phyloP scores from a whole-genome alignment of 92 coral and sea anemone genomes.

The Montipora capitata region DNA sequence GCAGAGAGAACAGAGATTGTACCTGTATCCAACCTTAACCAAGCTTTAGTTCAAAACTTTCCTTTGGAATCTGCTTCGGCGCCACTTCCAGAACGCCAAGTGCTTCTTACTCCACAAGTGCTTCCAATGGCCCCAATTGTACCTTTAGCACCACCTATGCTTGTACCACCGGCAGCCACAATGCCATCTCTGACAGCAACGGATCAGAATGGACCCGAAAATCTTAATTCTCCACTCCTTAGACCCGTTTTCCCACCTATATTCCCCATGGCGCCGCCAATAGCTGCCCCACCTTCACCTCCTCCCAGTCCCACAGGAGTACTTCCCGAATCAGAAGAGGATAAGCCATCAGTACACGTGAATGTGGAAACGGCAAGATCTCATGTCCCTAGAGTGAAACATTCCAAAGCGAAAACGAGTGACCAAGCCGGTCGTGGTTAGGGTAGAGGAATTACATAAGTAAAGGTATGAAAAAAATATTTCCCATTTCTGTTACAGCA shows the following conservation, averaged over 20 bases:
- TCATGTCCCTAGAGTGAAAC: constrained; percentile 75
- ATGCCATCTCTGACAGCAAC: constrained; percentile 5
- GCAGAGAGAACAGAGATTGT: constrained; percentile 16
- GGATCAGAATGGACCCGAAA: neutral
- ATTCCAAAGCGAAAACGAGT: constrained; percentile 6
- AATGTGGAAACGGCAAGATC: constrained; percentile 97
- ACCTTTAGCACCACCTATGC: constrained; percentile 47
- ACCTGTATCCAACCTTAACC: constrained; percentile 24
- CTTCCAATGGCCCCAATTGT: constrained; percentile 61
- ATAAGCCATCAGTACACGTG: constrained; percentile 94
- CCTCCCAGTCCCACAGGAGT: constrained; percentile 22
- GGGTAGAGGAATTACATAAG: constrained; percentile 15
- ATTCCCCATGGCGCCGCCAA: constrained; percentile 38
- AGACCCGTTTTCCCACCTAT: constrained; percentile 26
- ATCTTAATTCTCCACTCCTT: constrained; percentile 24
- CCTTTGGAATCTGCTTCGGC: constrained; percentile 34
- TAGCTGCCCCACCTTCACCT: constrained; percentile 38
- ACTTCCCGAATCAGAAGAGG: constrained; percentile 69
- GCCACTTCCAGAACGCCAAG: constrained; percentile 30
- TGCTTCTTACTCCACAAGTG: constrained; percentile 43
- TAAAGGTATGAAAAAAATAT: constrained; percentile 41
- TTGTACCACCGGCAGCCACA: neutral
- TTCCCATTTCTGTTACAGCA: neutral
- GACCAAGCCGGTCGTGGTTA: constrained; percentile 50
- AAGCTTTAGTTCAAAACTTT: constrained; percentile 22